Base-by-base conservation (phyloP, 2,888 invertebrate species). In the Piscicola geometra region DNA sequence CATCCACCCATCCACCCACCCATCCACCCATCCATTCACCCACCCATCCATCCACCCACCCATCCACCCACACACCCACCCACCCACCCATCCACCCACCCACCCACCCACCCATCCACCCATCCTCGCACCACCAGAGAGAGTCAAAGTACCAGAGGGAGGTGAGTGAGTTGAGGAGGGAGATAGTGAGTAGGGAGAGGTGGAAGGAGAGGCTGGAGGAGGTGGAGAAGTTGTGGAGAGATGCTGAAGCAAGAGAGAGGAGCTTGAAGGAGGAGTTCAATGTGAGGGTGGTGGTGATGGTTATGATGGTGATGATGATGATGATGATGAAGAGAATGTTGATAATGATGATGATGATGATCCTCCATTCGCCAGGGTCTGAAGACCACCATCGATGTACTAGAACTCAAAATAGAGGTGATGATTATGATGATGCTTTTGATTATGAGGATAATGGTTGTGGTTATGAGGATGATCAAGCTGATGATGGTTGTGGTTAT, bases 91-190 rank as follows among this genome's bases (percentile, higher is more conserved):
- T n/a, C n/a, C n/a, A n/a, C n/a, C n/a, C n/a, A n/a, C n/a, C n/a
- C n/a, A n/a, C n/a, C n/a, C n/a, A n/a, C n/a, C n/a, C n/a, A n/a
- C n/a, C n/a, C n/a, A n/a, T n/a, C n/a, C n/a, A n/a, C n/a, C n/a
- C n/a, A n/a, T n/a, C n/a, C n/a, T n/a, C n/a, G n/a, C n/a, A n/a
- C n/a, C n/a, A n/a, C n/a, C n/a, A n/a, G n/a, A n/a, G n/a, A n/a
- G n/a, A 94, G 66, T 91, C 91, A 88, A 91, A 90, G 82, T 92
- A 92, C 85, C 93, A 94, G 86, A 90, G 97, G 80, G 90, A 91
- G 73, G 88, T 92, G 5, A 88, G 89, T 68, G 96, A 96, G 83
- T 86, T 97, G 18, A 72, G 72, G 41, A 28, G 36, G 9, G 52
- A 21, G 21, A 28, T 67, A 15, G n/a, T n/a, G 3, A 41, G 36